Conservation (phyloP, 2,888 invertebrate genomes). For the Leptopilina drosophilae region DNA sequence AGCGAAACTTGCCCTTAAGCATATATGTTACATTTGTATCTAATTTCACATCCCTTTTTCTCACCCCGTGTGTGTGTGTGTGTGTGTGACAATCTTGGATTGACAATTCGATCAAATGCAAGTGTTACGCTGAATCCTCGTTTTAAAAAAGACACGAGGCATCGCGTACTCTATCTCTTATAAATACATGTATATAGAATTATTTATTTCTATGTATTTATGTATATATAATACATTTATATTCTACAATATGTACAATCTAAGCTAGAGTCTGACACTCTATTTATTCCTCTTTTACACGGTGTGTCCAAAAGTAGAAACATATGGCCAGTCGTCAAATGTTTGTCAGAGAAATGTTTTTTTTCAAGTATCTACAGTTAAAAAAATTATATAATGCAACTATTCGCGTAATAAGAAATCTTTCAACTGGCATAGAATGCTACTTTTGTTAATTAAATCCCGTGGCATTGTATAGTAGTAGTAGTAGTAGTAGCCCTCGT, state of each 20-base stretch:
- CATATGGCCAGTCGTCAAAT: background rate
- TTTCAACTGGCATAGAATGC: background rate
- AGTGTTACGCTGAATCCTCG: background rate
- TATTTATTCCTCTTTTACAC: constrained; percentile 3
- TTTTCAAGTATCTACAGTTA: background rate
- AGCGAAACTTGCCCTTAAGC: constrained; percentile 57
- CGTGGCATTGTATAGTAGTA: constrained; percentile 1
- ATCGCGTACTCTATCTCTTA: constrained; percentile 41
- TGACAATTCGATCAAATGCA: constrained; percentile 8
- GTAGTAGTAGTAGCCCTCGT: constrained; percentile 8
- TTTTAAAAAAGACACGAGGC: constrained; percentile 24
- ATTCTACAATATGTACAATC: constrained; percentile 32
- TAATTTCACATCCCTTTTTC: background rate
- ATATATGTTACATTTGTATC: constrained; percentile 20
- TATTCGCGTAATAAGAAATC: background rate
- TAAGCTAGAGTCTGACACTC: constrained; percentile 17
- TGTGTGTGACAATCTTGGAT: background rate
- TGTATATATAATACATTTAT: constrained; percentile 41
- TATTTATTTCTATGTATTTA: constrained; percentile 28
- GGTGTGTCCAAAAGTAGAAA: background rate
- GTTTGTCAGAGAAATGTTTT: background rate
- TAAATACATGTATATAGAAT: constrained; percentile 34
- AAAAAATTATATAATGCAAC: background rate
- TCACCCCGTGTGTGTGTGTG: too few relatives aligned
- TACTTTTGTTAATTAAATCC: constrained; percentile 15